A percentile compares a stretch with the other conserved stretches of the same genome.
phyloP scores from a whole-genome alignment of 2,888 invertebrate genomes.

The Cosmorhoe ocellata region DNA sequence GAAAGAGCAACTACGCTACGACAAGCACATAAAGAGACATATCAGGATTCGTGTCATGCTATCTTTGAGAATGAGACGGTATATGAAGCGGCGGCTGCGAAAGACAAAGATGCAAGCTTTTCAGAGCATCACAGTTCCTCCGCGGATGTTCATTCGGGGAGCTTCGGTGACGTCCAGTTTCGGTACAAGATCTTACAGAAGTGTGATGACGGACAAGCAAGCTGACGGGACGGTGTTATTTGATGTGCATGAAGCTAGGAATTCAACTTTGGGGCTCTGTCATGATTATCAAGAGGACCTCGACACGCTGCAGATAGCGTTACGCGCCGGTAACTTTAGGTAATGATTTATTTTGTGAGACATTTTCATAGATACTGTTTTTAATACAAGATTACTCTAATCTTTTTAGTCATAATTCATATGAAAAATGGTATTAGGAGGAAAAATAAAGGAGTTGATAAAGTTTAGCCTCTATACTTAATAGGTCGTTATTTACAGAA shows the following conservation, averaged over 20 bases:
- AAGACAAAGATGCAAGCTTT: constrained; percentile 48
- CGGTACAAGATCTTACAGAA: constrained; percentile 69
- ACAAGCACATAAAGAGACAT: constrained; percentile 84
- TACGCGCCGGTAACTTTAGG: constrained; percentile 81
- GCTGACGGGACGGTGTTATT: constrained; percentile 72
- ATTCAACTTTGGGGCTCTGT: constrained; percentile 71
- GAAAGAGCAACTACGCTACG: constrained; percentile 78
- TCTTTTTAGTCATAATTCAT: no score
- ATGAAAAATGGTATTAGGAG: no score
- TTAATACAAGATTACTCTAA: neutral
- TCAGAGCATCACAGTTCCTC: constrained; percentile 60
- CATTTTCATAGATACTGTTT: no score
- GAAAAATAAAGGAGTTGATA: no score
- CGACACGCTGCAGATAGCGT: constrained; percentile 73
- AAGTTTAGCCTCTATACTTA: no score
- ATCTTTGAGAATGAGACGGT: constrained; percentile 83
- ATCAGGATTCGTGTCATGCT: constrained; percentile 86
- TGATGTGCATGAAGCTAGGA: constrained; percentile 75
- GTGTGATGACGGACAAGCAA: constrained; percentile 69
- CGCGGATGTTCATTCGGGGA: constrained; percentile 63
- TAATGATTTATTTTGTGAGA: constrained; percentile 39
- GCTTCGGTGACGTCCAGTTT: constrained; percentile 65
- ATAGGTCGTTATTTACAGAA: no score
- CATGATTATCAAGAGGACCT: constrained; percentile 75
- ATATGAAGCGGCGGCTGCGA: constrained; percentile 67